Conservation (phyloP, 1,140 invertebrate species). For the Zaprionus ornatus region DNA sequence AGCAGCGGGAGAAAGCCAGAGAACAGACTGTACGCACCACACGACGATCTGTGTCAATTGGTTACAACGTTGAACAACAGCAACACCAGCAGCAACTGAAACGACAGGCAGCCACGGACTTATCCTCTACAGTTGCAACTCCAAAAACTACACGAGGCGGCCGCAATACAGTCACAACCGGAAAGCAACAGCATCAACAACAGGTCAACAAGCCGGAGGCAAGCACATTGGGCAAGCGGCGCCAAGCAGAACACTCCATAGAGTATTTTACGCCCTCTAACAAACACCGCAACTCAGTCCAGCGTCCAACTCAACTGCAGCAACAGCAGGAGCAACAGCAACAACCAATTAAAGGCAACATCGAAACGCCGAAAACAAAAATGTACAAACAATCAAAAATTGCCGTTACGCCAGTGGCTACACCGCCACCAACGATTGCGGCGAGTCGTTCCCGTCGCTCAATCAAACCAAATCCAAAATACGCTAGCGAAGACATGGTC, state of each 20-base stretch:
- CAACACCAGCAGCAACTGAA: neutral
- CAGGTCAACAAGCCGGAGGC: neutral
- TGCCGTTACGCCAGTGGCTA: slow-evolving; percentile 6
- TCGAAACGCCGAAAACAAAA: slow-evolving; percentile 32
- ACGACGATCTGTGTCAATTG: slow-evolving; percentile 20
- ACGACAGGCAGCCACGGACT: slow-evolving; percentile 4
- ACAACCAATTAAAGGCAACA: neutral
- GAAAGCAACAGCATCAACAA: neutral
- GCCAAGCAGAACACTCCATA: neutral
- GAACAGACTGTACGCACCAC: slow-evolving; percentile 6
- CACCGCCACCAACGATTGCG: slow-evolving; percentile 74
- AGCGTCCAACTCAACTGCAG: neutral
- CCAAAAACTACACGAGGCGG: neutral
- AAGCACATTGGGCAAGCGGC: neutral
- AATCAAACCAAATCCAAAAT: slow-evolving; percentile 83
- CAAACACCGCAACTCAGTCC: slow-evolving; percentile 31
- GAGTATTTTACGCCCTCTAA: neutral
- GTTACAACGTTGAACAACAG: slow-evolving; percentile 1
- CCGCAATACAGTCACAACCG: neutral
- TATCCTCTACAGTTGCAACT: neutral
- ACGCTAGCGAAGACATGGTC: slow-evolving; percentile 76
- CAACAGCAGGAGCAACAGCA: neutral
- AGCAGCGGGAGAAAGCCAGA: slow-evolving; percentile 2
- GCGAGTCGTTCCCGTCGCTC: slow-evolving; percentile 74
- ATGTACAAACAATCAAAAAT: slow-evolving; percentile 57